Percentiles rank a stretch among this genome's conserved stretches.
phyloP scores from a whole-genome alignment of 2,797 vertebrate genomes.

The Florisuga fusca region DNA sequence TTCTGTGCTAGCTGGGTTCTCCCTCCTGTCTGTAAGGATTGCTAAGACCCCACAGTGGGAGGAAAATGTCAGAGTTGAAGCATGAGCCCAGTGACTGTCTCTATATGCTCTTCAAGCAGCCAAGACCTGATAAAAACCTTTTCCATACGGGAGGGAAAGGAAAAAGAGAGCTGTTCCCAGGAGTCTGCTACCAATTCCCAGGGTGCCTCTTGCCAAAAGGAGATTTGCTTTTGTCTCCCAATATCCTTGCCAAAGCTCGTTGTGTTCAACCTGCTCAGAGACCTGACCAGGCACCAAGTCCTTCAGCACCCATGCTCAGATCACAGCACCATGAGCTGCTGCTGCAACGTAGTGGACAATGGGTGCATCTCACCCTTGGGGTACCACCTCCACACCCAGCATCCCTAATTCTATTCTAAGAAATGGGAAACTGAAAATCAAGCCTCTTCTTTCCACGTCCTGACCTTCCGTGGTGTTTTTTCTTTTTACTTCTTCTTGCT shows the following conservation, averaged over 20 bases:
- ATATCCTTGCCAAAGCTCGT: not conserved
- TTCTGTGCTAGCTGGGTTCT: not conserved
- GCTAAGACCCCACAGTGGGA: not conserved
- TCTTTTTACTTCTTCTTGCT: not conserved
- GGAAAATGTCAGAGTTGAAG: not conserved
- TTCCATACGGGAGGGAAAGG: slow-evolving; percentile 23
- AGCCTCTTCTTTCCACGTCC: not conserved
- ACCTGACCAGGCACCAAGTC: rapidly evolving
- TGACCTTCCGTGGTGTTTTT: not conserved
- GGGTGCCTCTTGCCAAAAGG: slow-evolving; percentile 6
- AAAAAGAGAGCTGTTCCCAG: slow-evolving; percentile 33
- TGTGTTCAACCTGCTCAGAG: not conserved
- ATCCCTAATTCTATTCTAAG: not conserved
- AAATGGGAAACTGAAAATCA: not conserved
- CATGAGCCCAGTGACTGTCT: not conserved
- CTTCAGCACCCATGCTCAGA: not conserved
- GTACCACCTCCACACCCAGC: not conserved
- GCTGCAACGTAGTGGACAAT: not conserved
- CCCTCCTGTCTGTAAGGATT: not conserved
- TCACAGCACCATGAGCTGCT: not conserved
- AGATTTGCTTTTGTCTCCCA: not conserved
- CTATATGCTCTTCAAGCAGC: not conserved
- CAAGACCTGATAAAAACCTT: not conserved
- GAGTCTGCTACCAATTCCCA: slow-evolving; percentile 17
- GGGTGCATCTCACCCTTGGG: not conserved